Evolutionary conservation across 64 coral and sea anemone species (phyloP), one percentile per base, ranked within the genome.

Genomic region (Montipora foliosa): DNA sequence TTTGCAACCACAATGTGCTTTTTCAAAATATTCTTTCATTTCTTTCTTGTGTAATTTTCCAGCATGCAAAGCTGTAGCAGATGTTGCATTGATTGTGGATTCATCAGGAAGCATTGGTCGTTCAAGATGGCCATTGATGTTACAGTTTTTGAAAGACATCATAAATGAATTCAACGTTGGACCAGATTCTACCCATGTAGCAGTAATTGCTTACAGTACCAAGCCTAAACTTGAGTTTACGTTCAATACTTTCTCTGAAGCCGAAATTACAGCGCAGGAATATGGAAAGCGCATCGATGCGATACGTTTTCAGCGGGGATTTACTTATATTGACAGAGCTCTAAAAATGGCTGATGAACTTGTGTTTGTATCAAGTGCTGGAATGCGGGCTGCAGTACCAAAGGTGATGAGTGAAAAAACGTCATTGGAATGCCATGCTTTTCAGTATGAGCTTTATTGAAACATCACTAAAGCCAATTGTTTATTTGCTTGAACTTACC

Each of bases 41-140:
- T 11, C 53, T 8, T 57, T 6, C 11, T 6, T 11, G 11, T 57
- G 53, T 57, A 11, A 57, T 57, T 57, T 5, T 58, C 0, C 22
- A 89, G 87, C 44, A 7, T 92, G 90, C 16, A 92, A 48, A 45
- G 74, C 71, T 45, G 47, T 61, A 4, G 58, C 83, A 16, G 90
- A 92, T 67, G 14, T 92, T 13, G 90, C 90, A 20, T 92, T 92
- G 14, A 16, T 92, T 15, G 73, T 92, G 51, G 90, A 92, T 55
- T 92, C 90, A 1, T 92, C 90, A 13, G 90, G 90, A 76, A 92
- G 90, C 61, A 92, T 92, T 74, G 80, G 90, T 45, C 49, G 64
- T 60, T 47, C 51, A 46, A 72, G 60, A 45, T 92, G 90, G 90
- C 71, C 49, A 20, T 9, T 24, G 4, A 73, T 92, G 81, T 53